A percentile compares a stretch with the other conserved stretches of the same genome.
Evolutionary conservation across 2,888 invertebrate species (phyloP).

Genomic region (Malacosoma neustria): DNA sequence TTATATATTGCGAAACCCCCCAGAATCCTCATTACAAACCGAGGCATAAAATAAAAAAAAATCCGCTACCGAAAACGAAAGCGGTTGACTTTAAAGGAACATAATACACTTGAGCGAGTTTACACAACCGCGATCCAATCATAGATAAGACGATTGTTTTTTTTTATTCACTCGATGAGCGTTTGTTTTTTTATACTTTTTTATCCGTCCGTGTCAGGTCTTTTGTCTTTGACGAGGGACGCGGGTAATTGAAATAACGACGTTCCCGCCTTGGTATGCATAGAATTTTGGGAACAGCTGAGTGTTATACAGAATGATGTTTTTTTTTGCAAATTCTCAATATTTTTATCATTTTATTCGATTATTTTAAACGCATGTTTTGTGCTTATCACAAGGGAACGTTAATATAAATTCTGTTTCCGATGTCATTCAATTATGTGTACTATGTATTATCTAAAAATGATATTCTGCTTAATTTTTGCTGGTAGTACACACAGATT

Average conservation of each 20-base stretch:
- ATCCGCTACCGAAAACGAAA: conserved; percentile 59
- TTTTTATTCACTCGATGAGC: conserved; percentile 27
- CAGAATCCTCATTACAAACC: neutral
- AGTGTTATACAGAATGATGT: conserved; percentile 15
- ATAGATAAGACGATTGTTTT: conserved; percentile 63
- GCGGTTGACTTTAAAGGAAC: conserved; percentile 45
- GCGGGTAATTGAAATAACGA: conserved; percentile 71
- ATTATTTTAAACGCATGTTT: no score
- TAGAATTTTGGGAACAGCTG: conserved; percentile 69
- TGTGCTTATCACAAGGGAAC: no score
- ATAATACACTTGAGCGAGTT: conserved; percentile 63
- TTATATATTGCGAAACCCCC: neutral
- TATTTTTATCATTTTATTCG: no score
- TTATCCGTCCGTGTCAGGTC: conserved; percentile 49
- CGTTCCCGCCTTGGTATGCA: conserved; percentile 56
- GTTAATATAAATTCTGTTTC: no score
- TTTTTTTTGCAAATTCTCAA: neutral
- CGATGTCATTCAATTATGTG: no score
- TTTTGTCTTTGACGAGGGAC: conserved; percentile 73
- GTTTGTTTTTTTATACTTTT: conserved; percentile 25
- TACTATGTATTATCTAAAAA: no score
- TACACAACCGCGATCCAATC: conserved; percentile 72
- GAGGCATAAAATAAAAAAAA: conserved; percentile 17
- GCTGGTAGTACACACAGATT: no score
- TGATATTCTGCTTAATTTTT: no score